Percentiles rank a stretch among this genome's conserved stretches.
phyloP scores from a whole-genome alignment of 2,888 invertebrate species.

The Charanyca ferruginea region DNA sequence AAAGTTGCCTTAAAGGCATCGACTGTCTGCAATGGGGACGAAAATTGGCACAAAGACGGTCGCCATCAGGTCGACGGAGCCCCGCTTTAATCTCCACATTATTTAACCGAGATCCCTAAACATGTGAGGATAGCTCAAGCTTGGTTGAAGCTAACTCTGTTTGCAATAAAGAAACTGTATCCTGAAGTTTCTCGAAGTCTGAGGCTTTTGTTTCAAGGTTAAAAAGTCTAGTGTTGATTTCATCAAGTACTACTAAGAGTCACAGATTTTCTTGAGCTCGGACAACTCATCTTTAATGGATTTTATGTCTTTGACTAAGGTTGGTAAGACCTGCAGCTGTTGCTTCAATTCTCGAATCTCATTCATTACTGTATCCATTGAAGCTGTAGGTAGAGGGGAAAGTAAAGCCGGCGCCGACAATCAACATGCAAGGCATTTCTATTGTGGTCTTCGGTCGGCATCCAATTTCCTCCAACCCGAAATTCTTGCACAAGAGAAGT shows the following conservation, averaged over 20 bases:
- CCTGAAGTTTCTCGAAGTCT: background rate
- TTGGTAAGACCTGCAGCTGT: background rate
- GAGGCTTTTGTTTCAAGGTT: background rate
- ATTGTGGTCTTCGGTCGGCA: background rate
- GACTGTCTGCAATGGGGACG: too few species aligned
- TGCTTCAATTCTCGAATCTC: conserved; percentile 2
- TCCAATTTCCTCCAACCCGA: conserved; percentile 1
- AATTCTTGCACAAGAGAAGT: too few species aligned
- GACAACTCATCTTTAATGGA: background rate
- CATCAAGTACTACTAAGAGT: background rate
- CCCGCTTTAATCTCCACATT: too few species aligned
- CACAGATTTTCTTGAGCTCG: background rate
- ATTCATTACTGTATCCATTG: background rate
- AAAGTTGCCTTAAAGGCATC: too few species aligned
- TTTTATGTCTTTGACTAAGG: background rate
- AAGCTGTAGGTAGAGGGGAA: background rate
- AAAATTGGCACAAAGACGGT: too few species aligned
- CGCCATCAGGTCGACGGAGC: too few species aligned
- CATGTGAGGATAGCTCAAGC: too few species aligned
- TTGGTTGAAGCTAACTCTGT: too few species aligned
- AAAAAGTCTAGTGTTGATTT: background rate
- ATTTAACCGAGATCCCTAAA: too few species aligned
- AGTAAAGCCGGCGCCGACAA: background rate
- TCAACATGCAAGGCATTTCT: background rate
- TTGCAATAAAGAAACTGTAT: too few species aligned